Evolutionary conservation across 2,797 vertebrate species (phyloP), one percentile per base, ranked within the genome.

Genomic region (Typhlichthys subterraneus): DNA sequence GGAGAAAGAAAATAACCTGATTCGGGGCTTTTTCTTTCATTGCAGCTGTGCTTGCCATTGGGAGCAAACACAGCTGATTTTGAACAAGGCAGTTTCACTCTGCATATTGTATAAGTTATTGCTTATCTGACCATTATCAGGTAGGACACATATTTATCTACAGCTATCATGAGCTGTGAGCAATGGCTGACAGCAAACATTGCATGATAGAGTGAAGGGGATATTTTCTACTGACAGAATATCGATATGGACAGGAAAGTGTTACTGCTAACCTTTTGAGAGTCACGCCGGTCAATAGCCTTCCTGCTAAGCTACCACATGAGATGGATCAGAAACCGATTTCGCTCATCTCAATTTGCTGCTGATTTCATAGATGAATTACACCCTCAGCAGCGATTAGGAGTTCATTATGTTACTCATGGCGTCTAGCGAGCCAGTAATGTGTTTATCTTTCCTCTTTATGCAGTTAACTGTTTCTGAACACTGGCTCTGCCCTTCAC

Each of bases 301-400:
- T 79, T 82, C 84, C 87, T 70, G 79, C 85, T 78, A 85, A 78
- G 81, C 83, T 74, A 60, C 72, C 19, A 45, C 82, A 69, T 59
- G 78, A 85, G 88, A 88, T 85, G 80, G 88, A 90, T 88, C 88
- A 88, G 82, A 87, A 87, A 85, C 81, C 78, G 84, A 90, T 90
- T 89, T 88, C 88, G 82, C 84, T 86, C 88, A 85, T 90, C 89
- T 88, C 90, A 88, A 90, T 90, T 89, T 90, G 87, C 80, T 63
- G 77, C 86, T 89, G 86, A 91, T 91, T 90, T 87, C 85, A 83
- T 83, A 91, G 89, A 91, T 89, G 87, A 91, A 88, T 89, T 87
- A 90, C 88, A 85, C 89, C 85, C 88, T 90, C 86, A 82, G 89
- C 84, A 85, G 85, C 73, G 82, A 90, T 90, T 89, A 90, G 89